These are phyloP conservation scores for Bibio marci DNA, from an alignment of 2,888 invertebrate species.

Conservation along the genomic window DNA sequence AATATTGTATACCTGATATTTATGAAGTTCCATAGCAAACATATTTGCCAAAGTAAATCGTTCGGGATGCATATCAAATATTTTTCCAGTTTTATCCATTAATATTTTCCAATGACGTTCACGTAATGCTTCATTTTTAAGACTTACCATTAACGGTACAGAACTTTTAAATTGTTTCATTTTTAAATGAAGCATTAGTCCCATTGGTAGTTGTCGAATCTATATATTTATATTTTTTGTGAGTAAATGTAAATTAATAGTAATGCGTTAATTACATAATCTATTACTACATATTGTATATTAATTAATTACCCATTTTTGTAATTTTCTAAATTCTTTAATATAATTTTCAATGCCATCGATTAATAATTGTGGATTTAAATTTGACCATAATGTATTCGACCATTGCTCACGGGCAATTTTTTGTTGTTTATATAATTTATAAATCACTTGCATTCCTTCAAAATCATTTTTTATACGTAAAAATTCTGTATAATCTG, in stretches of 20 bases:
- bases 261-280: no score
- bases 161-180: constrained; percentile 80
- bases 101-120: constrained; percentile 81
- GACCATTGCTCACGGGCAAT: constrained; percentile 65
- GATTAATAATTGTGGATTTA: constrained; percentile 67
- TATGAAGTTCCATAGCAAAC: constrained; percentile 82
- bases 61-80: constrained; percentile 76
- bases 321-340: constrained; percentile 58
- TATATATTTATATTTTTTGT: constrained; percentile 10
- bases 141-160: constrained; percentile 74
- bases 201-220: constrained; percentile 38
- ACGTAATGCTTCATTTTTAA: constrained; percentile 80
- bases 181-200: constrained; percentile 52
- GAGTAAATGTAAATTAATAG: background rate
- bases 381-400: constrained; percentile 71
- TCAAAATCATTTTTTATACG: constrained; percentile 43
- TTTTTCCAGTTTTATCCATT: constrained; percentile 65
- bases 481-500: constrained; percentile 62
- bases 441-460: constrained; percentile 54
- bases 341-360: constrained; percentile 77
- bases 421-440: constrained; percentile 62
- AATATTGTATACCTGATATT: constrained; percentile 43
- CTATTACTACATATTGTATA: no score
- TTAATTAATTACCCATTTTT: constrained; percentile 37
- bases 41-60: constrained; percentile 83